Percentiles rank a stretch among this genome's conserved stretches.
These are phyloP conservation scores for Scaptomyza montana DNA, from an alignment of 1,140 invertebrate species.

Conservation along the genomic window DNA sequence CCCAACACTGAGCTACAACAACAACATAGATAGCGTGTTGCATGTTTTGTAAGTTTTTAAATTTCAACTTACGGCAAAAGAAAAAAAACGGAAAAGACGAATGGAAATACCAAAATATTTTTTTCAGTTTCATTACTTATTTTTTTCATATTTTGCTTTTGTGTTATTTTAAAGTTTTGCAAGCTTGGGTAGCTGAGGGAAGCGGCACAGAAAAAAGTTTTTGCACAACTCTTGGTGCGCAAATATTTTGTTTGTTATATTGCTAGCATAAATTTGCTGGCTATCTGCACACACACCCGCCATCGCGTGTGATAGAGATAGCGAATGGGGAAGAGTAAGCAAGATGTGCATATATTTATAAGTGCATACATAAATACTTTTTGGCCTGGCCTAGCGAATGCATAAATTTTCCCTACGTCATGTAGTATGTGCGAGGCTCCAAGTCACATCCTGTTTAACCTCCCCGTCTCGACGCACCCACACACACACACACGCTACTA, in stretches of 20 bases:
- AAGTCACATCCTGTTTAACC: conserved; percentile 49
- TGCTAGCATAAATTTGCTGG: conserved; percentile 80
- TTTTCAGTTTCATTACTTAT: conserved; percentile 33
- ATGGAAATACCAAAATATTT: conserved; percentile 36
- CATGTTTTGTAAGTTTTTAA: conserved; percentile 38
- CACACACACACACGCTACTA: neutral
- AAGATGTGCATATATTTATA: conserved; percentile 77
- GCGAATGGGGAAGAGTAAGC: conserved; percentile 4
- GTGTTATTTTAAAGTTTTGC: conserved; percentile 74
- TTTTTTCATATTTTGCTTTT: conserved; percentile 46
- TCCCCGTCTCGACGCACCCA: neutral
- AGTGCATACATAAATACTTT: conserved; percentile 81
- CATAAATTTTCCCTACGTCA: conserved; percentile 68
- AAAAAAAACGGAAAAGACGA: neutral
- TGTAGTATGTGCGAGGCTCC: conserved; percentile 58
- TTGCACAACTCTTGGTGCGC: conserved; percentile 67
- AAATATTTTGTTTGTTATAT: conserved; percentile 82
- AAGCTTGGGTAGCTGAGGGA: neutral
- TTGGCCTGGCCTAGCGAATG: conserved; percentile 69
- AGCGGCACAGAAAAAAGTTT: conserved; percentile 62
- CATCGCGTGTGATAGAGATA: conserved; percentile 6
- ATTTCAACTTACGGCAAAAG: conserved; percentile 43
- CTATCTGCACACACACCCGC: conserved; percentile 66
- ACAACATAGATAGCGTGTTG: conserved; percentile 10
- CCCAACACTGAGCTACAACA: conserved; percentile 1